These are phyloP conservation scores for Eurytoma adleriae DNA, from an alignment of 2,888 invertebrate species.

Conservation along the genomic window DNA sequence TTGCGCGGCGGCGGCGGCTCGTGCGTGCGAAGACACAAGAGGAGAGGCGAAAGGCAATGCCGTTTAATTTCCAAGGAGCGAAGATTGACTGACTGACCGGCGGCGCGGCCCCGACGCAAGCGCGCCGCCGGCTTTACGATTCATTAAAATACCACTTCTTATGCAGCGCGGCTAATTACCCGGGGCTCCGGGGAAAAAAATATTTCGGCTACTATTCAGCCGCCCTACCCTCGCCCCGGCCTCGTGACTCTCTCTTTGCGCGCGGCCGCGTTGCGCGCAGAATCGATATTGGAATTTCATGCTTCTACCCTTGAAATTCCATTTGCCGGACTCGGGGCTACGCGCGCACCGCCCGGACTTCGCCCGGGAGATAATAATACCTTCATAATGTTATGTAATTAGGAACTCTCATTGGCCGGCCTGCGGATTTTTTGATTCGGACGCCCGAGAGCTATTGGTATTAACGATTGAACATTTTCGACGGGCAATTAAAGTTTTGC, in stretches of 20 bases:
- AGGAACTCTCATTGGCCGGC: conserved; percentile 3
- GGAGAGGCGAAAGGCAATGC: conserved; percentile 52
- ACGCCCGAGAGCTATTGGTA: conserved; percentile 1
- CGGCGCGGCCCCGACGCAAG: conserved; percentile 61
- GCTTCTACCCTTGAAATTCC: conserved; percentile 57
- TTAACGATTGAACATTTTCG: background rate
- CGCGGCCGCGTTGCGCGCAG: background rate
- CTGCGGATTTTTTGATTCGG: background rate
- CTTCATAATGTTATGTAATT: conserved; percentile 45
- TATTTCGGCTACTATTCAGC: conserved; percentile 55
- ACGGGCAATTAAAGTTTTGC: too few relatives aligned
- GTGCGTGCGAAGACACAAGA: background rate
- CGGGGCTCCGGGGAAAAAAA: conserved; percentile 48
- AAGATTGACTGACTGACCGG: conserved; percentile 64
- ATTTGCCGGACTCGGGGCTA: conserved; percentile 23
- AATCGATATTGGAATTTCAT: conserved; percentile 59
- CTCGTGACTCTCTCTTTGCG: conserved; percentile 10
- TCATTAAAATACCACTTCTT: conserved; percentile 72
- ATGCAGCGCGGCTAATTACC: conserved; percentile 70
- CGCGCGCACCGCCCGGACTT: background rate
- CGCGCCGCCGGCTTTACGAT: conserved; percentile 66
- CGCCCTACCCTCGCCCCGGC: background rate
- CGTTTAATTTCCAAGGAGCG: conserved; percentile 64
- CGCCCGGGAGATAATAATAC: conserved; percentile 24
- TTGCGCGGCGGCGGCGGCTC: conserved; percentile 52